Conservation (phyloP, 2,888 invertebrate genomes). For the Pseudoips prasinana region DNA sequence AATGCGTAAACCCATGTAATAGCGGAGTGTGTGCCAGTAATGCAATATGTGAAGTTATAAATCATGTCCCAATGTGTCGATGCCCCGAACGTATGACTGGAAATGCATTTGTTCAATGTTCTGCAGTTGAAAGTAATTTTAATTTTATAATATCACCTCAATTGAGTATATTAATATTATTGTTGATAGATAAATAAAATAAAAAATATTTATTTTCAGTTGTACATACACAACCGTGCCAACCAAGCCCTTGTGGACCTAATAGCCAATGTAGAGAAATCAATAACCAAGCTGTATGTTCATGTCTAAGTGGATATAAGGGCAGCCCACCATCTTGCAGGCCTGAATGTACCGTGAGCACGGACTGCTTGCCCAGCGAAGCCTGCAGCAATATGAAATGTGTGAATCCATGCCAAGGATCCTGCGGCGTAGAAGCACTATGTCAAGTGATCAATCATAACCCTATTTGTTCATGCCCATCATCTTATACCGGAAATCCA, state of each 20-base stretch:
- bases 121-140: conserved; percentile 63
- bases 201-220: conserved; percentile 44
- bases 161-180: no score
- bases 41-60: conserved; percentile 87
- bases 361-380: conserved; percentile 88
- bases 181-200: no score
- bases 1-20: conserved; percentile 87
- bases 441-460: conserved; percentile 91
- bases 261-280: conserved; percentile 89
- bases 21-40: conserved; percentile 85
- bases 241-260: conserved; percentile 88
- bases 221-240: conserved; percentile 56
- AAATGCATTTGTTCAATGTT: conserved; percentile 85
- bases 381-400: conserved; percentile 91
- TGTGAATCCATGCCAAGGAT: conserved; percentile 90
- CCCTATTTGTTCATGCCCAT: conserved; percentile 89
- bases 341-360: conserved; percentile 88
- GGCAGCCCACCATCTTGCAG: conserved; percentile 90
- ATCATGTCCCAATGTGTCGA: conserved; percentile 88
- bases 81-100: conserved; percentile 86
- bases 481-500: conserved; percentile 87
- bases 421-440: conserved; percentile 88
- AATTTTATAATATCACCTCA: no score
- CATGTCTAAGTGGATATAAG: conserved; percentile 86
- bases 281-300: conserved; percentile 88